These are phyloP conservation scores for Oegoconia quadripuncta DNA, from an alignment of 2,888 invertebrate species.

Conservation along the genomic window DNA sequence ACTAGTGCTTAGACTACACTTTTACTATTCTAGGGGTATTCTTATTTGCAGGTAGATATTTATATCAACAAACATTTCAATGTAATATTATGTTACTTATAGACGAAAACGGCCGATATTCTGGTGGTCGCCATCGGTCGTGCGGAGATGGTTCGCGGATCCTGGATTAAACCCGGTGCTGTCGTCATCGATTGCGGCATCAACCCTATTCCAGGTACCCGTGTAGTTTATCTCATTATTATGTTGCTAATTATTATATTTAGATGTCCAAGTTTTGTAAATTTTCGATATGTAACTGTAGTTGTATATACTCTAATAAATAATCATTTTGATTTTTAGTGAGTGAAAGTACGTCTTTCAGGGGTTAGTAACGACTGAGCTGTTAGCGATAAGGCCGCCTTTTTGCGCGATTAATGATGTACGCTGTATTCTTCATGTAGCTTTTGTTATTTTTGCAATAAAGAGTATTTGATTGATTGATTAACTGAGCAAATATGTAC, in stretches of 20 bases:
- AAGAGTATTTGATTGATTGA: no score
- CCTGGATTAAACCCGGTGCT: constrained; percentile 98
- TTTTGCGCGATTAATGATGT: no score
- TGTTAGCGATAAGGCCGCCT: no score
- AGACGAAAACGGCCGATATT: constrained; percentile 92
- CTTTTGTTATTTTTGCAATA: no score
- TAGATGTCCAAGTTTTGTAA: no score
- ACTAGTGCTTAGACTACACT: no score
- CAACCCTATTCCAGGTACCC: constrained; percentile 91
- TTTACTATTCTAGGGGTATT: background rate
- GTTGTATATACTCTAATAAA: no score
- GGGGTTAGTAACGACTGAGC: no score
- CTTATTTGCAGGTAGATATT: background rate
- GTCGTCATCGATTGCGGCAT: constrained; percentile 99
- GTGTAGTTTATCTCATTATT: background rate
- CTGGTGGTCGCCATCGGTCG: constrained; percentile 97
- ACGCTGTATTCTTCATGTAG: no score
- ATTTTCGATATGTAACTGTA: no score
- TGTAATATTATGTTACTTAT: constrained; percentile 4
- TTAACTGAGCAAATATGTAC: no score
- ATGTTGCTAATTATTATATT: no score
- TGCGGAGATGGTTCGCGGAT: constrained; percentile 92
- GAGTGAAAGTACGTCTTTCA: constrained; percentile 1
- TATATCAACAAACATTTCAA: background rate
- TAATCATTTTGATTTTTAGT: constrained; percentile 8